phyloP scores from a whole-genome alignment of 2,888 invertebrate species.

The Noctua janthe region DNA sequence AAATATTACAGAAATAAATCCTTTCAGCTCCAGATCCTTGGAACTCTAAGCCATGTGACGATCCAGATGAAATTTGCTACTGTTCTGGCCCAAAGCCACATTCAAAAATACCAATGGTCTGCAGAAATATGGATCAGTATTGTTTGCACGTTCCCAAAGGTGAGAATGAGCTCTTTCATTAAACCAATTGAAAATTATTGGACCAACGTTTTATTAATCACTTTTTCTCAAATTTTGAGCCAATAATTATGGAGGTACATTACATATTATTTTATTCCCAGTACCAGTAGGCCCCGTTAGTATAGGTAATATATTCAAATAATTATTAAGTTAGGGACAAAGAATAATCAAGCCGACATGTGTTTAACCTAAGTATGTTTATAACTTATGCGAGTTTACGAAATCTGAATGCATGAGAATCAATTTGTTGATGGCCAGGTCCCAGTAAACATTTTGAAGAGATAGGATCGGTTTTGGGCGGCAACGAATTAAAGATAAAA shows the following conservation, averaged over 20 bases:
- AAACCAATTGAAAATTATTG: constrained; percentile 40
- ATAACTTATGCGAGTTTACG: constrained; percentile 33
- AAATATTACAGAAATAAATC: neutral
- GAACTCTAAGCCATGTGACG: constrained; percentile 83
- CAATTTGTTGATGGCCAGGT: constrained; percentile 87
- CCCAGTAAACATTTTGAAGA: constrained; percentile 87
- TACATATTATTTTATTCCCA: neutral
- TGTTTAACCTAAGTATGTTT: constrained; percentile 34
- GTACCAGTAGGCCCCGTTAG: constrained; percentile 11
- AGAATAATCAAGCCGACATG: constrained; percentile 26
- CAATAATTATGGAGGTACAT: constrained; percentile 23
- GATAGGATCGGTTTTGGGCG: constrained; percentile 84
- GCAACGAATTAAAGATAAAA: constrained; percentile 88
- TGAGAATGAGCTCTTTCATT: constrained; percentile 73
- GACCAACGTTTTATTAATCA: constrained; percentile 33
- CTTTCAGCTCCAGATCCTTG: constrained; percentile 77
- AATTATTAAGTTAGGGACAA: constrained; percentile 26
- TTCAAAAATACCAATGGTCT: constrained; percentile 78
- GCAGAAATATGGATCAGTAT: constrained; percentile 85
- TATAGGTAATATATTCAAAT: neutral
- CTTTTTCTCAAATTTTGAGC: constrained; percentile 30
- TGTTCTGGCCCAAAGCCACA: constrained; percentile 82
- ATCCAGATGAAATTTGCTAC: constrained; percentile 83
- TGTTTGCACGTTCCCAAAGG: constrained; percentile 88
- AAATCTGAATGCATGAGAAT: constrained; percentile 74